phyloP scores from a whole-genome alignment of 2,888 invertebrate species.

The Salticus scenicus region DNA sequence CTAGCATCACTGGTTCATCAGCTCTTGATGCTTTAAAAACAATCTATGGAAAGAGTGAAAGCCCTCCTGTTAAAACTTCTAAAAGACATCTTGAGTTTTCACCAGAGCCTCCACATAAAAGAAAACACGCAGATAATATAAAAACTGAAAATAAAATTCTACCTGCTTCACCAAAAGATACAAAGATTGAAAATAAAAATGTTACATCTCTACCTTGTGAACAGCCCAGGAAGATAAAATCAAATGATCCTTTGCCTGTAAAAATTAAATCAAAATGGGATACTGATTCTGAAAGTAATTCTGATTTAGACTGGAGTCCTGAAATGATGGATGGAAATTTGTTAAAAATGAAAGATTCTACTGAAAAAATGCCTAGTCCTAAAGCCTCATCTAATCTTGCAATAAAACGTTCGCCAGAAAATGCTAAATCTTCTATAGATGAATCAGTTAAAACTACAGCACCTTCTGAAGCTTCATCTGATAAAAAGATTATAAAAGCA shows the following conservation, averaged over 20 bases:
- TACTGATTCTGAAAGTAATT: slow-evolving; percentile 60
- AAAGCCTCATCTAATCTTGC: not conserved
- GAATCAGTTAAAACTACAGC: not conserved
- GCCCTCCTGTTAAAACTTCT: slow-evolving; percentile 16
- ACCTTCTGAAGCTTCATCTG: not conserved
- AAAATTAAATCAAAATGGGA: slow-evolving; percentile 66
- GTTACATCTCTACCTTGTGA: not conserved
- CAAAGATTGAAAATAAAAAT: not conserved
- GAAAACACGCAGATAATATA: not conserved
- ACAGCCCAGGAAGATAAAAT: not conserved
- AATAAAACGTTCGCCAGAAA: not conserved
- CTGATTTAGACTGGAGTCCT: slow-evolving; percentile 56
- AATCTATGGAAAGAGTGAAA: slow-evolving; percentile 35
- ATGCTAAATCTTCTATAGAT: not conserved
- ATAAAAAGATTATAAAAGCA: not conserved
- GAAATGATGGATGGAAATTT: not conserved
- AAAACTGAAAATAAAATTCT: not conserved
- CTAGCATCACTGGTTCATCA: slow-evolving; percentile 15
- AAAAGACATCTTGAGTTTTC: not conserved
- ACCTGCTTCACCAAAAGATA: not conserved
- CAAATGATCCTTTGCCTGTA: not conserved
- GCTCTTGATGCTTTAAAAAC: slow-evolving; percentile 52
- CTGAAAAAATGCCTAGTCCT: not conserved
- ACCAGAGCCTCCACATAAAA: not conserved
- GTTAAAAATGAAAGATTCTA: not conserved